These are phyloP conservation scores for Gymnothorax javanicus DNA, from an alignment of 2,797 vertebrate genomes.

Conservation along the genomic window DNA sequence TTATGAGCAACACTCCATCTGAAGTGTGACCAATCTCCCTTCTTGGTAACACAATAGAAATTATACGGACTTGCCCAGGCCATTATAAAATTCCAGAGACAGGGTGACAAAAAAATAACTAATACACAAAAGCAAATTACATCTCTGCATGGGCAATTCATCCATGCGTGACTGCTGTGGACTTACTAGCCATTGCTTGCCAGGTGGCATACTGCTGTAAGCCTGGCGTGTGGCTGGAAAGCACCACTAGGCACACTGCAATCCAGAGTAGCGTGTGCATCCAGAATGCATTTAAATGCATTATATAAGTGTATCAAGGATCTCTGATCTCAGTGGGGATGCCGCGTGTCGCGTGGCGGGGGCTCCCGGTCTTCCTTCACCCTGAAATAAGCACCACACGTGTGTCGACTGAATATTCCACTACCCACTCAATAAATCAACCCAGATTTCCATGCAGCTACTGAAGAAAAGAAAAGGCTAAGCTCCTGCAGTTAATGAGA, in stretches of 20 bases:
- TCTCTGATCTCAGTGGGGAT: not conserved
- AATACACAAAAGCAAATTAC: not conserved
- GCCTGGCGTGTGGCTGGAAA: not conserved
- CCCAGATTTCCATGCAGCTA: not conserved
- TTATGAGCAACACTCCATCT: no score
- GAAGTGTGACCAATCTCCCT: not conserved
- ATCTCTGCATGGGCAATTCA: not conserved
- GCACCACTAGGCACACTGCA: not conserved
- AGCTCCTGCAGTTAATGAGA: not conserved
- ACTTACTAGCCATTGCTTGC: not conserved
- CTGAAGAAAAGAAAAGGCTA: not conserved
- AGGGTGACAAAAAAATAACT: not conserved
- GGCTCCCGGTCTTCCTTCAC: not conserved
- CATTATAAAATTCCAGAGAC: not conserved
- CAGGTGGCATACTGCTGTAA: not conserved
- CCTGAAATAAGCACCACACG: not conserved
- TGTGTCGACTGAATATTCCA: not conserved
- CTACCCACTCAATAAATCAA: slow-evolving; percentile 13
- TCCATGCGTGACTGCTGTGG: not conserved
- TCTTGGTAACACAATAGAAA: not conserved
- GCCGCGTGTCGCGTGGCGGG: not conserved
- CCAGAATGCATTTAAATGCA: not conserved
- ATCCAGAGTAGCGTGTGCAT: not conserved
- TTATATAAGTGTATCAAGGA: not conserved
- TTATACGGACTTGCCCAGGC: not conserved